Evolutionary conservation across 1,140 invertebrate species (phyloP).

Genomic region (Orchesella cincta): DNA sequence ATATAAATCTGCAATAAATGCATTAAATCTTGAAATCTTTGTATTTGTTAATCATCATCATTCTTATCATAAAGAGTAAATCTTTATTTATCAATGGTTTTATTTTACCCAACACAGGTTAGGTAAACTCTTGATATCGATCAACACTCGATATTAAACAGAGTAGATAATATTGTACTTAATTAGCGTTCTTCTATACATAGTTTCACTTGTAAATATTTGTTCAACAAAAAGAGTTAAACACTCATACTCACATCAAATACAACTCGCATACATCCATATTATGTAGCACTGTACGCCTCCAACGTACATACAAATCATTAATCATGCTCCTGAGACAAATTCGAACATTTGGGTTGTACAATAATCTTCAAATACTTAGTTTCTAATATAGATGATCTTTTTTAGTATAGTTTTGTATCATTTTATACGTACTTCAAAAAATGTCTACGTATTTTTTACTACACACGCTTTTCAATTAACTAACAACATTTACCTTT

Average conservation of each 20-base stretch:
- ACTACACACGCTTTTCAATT: background rate
- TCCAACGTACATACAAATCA: background rate
- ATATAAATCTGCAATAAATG: too few species aligned
- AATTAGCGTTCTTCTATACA: background rate
- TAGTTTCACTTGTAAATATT: too few species aligned
- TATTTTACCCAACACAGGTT: too few species aligned
- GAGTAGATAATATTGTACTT: background rate
- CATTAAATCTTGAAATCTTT: too few species aligned
- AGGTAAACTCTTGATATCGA: too few species aligned
- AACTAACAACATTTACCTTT: background rate
- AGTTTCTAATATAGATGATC: background rate
- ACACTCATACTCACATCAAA: background rate
- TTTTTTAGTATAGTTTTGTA: background rate
- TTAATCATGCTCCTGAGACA: constrained; percentile 23
- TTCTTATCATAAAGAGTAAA: too few species aligned
- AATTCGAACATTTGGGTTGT: constrained; percentile 27
- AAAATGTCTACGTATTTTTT: background rate
- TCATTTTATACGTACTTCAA: background rate
- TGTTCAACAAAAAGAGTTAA: too few species aligned
- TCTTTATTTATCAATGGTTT: too few species aligned
- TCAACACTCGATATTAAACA: background rate
- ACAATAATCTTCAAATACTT: background rate
- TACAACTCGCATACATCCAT: background rate
- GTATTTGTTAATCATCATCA: too few species aligned
- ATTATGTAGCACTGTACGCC: background rate